These are phyloP conservation scores for Euplexia lucipara DNA, from an alignment of 2,888 invertebrate species.

Conservation along the genomic window DNA sequence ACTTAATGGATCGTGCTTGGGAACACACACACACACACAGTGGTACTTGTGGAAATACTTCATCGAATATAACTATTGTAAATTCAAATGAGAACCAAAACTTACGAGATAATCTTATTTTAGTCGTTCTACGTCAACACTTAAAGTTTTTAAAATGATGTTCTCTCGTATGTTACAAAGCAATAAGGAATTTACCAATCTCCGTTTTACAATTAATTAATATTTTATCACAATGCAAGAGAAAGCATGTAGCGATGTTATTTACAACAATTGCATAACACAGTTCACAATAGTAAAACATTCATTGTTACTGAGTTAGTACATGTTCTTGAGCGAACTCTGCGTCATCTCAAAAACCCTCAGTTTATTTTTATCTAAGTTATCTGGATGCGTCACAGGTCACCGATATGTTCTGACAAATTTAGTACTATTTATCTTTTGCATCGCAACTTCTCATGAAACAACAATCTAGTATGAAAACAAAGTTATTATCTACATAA, in stretches of 20 bases:
- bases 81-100: not conserved
- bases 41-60: conserved; percentile 1
- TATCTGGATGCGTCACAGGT: conserved; percentile 56
- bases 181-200: conserved; percentile 15
- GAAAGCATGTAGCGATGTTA: conserved; percentile 34
- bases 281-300: conserved; percentile 15
- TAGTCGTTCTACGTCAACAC: too few relatives aligned
- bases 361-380: conserved; percentile 47
- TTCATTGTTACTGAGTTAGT: conserved; percentile 26
- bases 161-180: conserved; percentile 12
- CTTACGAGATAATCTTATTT: too few relatives aligned
- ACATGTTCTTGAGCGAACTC: conserved; percentile 27
- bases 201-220: conserved; percentile 23
- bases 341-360: conserved; percentile 34
- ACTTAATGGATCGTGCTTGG: not conserved
- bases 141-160: not conserved
- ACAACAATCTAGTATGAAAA: conserved; percentile 32
- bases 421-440: conserved; percentile 39
- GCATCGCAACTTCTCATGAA: conserved; percentile 26
- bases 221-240: conserved; percentile 34
- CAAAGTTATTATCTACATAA: conserved; percentile 22
- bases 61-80: not conserved
- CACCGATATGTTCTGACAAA: conserved; percentile 37
- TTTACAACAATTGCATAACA: conserved; percentile 23
- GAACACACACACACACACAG: too few relatives aligned